These are phyloP conservation scores for Pangasius djambal DNA, from an alignment of 2,797 vertebrate genomes.

Conservation along the genomic window DNA sequence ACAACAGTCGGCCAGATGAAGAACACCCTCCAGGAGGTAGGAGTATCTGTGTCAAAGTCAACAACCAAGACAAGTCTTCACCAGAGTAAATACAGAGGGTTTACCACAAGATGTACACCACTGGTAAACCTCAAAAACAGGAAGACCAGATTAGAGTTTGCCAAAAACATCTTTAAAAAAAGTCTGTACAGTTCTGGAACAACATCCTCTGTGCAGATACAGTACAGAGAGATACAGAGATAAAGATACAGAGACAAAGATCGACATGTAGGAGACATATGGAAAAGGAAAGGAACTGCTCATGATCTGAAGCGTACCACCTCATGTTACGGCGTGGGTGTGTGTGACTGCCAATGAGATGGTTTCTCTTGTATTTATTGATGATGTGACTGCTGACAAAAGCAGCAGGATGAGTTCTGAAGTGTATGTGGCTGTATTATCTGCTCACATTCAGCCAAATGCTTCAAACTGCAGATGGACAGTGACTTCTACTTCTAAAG, in stretches of 20 bases:
- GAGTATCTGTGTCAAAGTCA: not conserved
- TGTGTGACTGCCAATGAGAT: not conserved
- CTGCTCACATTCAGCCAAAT: conserved; percentile 31
- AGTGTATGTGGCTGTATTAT: not conserved
- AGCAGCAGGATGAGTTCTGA: not conserved
- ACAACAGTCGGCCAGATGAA: not conserved
- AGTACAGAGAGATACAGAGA: too few species aligned
- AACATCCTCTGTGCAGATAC: not conserved
- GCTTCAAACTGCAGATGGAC: conserved; percentile 57
- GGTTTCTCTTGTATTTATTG: not conserved
- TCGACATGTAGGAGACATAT: not conserved
- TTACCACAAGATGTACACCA: not conserved
- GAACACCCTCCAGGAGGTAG: not conserved
- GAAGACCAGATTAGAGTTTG: not conserved
- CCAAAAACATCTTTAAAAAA: not conserved
- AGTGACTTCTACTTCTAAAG: conserved; percentile 26
- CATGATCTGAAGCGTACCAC: not conserved
- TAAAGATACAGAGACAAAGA: not conserved
- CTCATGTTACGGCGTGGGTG: not conserved
- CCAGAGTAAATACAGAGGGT: not conserved
- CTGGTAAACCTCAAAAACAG: not conserved
- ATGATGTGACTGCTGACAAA: not conserved
- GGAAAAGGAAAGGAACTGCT: not conserved
- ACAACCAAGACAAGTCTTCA: not conserved
- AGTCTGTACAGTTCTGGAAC: not conserved